These are phyloP conservation scores for Mionectes macconnelli DNA, from an alignment of 2,113 vertebrate genomes.

Conservation along the genomic window DNA sequence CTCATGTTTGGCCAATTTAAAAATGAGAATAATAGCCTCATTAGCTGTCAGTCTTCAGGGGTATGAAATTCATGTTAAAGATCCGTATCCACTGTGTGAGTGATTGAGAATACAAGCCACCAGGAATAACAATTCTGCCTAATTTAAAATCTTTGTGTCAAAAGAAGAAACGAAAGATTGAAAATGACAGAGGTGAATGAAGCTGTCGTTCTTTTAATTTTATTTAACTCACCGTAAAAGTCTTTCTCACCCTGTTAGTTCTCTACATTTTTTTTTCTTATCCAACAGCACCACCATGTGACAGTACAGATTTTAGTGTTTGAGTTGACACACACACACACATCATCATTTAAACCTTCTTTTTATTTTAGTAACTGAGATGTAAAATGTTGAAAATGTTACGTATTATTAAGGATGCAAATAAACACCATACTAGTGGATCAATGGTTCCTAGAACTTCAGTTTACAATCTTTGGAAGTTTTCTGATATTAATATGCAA, in stretches of 20 bases:
- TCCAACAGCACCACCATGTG: slow-evolving; percentile 87
- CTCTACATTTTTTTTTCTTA: slow-evolving; percentile 50
- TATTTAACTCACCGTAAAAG: slow-evolving; percentile 79
- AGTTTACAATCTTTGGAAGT: not conserved
- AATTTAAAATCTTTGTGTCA: slow-evolving; percentile 73
- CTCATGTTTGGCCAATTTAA: slow-evolving; percentile 8
- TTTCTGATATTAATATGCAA: not conserved
- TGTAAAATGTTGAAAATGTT: not conserved
- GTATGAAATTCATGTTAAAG: slow-evolving; percentile 59
- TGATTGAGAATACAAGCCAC: slow-evolving; percentile 46
- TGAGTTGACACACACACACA: not conserved
- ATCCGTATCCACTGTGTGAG: slow-evolving; percentile 8
- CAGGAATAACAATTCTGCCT: slow-evolving; percentile 39
- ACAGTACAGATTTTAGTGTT: not conserved
- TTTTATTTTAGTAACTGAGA: not conserved
- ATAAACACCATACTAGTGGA: not conserved
- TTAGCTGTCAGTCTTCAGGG: slow-evolving; percentile 49
- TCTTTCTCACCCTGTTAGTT: slow-evolving; percentile 61
- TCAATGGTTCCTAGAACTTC: not conserved
- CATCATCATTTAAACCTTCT: not conserved
- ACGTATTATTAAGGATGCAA: not conserved
- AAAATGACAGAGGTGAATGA: slow-evolving; percentile 79
- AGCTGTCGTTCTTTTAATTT: slow-evolving; percentile 82
- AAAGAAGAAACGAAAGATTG: slow-evolving; percentile 73
- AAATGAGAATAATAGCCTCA: slow-evolving; percentile 66